phyloP scores from a whole-genome alignment of 30 jellyfish, hydroid and myxozoan genomes.

The Aurelia sp. region DNA sequence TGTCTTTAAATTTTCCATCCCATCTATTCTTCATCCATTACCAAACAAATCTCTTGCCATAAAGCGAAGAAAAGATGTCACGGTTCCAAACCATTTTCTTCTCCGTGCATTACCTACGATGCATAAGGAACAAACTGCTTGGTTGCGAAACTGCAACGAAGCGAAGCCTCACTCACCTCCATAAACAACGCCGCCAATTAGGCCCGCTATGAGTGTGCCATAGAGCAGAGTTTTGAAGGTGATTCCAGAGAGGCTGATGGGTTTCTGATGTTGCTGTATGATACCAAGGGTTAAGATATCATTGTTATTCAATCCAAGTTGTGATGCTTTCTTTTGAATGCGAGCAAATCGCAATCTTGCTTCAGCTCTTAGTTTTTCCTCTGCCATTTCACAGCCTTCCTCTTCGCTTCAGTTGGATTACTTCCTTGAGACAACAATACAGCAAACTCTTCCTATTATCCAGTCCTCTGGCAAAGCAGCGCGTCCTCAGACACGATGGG shows the following conservation, averaged over 20 bases:
- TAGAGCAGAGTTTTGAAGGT: constrained; percentile 9
- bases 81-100: too few species aligned
- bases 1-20: too few species aligned
- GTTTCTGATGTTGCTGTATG: constrained; percentile 63
- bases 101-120: too few species aligned
- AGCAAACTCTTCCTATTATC: constrained; percentile 61
- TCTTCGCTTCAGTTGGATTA: background rate
- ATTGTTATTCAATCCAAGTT: constrained; percentile 58
- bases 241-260: constrained; percentile 35
- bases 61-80: too few species aligned
- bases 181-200: constrained; percentile 37
- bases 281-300: constrained; percentile 62
- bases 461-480: constrained; percentile 38
- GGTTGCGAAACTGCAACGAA: too few species aligned
- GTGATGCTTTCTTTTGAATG: constrained; percentile 72
- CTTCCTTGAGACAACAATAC: constrained; percentile 37
- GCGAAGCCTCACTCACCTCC: constrained; percentile 15
- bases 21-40: too few species aligned
- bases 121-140: too few species aligned
- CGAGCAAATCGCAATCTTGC: constrained; percentile 79
- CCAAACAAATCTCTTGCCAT: too few species aligned
- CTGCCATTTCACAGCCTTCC: constrained; percentile 45
- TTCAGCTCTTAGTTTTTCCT: constrained; percentile 11
- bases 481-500: background rate
- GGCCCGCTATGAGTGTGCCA: constrained; percentile 12